phyloP scores from a whole-genome alignment of 1,140 invertebrate genomes.

The Megathymus violae region DNA sequence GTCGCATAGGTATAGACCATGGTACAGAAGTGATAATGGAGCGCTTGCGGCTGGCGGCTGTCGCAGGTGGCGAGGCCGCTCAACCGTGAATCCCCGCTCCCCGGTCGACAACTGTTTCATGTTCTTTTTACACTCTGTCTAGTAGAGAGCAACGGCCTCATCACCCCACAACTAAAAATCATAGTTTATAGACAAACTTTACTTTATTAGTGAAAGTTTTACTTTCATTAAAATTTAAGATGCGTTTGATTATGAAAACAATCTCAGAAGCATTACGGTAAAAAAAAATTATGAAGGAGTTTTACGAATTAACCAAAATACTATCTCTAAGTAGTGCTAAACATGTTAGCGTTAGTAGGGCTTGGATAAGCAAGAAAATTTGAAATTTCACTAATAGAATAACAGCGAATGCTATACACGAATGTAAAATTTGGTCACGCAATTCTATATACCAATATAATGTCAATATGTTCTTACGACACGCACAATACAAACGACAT shows the following conservation, averaged over 20 bases:
- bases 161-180: slow-evolving; percentile 40
- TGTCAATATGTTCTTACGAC: not conserved
- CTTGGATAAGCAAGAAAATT: too few species aligned
- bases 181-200: slow-evolving; percentile 35
- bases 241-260: too few species aligned
- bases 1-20: not conserved
- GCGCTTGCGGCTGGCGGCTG: slow-evolving; percentile 1
- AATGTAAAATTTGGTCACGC: too few species aligned
- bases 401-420: too few species aligned
- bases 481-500: slow-evolving; percentile 10
- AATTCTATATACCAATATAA: not conserved
- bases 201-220: slow-evolving; percentile 37
- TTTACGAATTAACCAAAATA: too few species aligned
- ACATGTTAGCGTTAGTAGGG: too few species aligned
- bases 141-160: slow-evolving; percentile 67
- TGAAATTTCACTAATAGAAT: too few species aligned
- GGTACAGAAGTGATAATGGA: slow-evolving; percentile 39
- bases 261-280: too few species aligned
- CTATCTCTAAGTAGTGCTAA: too few species aligned
- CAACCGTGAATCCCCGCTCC: slow-evolving; percentile 71
- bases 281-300: too few species aligned
- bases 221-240: slow-evolving; percentile 1
- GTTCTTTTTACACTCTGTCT: slow-evolving; percentile 63
- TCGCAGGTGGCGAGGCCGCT: slow-evolving; percentile 73
- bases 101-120: slow-evolving; percentile 71